phyloP scores from a whole-genome alignment of 2,113 vertebrate genomes.

The Ammospiza caudacuta region DNA sequence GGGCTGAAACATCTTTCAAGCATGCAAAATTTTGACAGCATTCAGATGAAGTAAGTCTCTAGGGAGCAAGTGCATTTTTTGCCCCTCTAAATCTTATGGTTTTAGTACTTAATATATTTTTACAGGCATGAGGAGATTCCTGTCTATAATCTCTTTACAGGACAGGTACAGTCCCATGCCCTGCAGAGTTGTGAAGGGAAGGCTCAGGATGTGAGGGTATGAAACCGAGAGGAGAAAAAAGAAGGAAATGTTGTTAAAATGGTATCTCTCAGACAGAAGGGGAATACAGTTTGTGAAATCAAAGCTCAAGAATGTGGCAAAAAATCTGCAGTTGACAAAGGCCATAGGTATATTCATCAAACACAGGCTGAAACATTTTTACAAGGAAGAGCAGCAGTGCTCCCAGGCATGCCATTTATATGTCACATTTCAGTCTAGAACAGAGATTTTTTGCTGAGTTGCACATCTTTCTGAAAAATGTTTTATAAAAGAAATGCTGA shows the following conservation, averaged over 20 bases:
- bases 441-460: conserved; percentile 50
- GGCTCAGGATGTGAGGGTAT: not conserved
- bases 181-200: conserved; percentile 30
- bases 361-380: conserved; percentile 43
- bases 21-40: not conserved
- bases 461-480: conserved; percentile 8
- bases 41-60: not conserved
- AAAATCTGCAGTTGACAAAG: conserved; percentile 52
- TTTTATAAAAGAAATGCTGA: conserved; percentile 18
- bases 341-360: conserved; percentile 54
- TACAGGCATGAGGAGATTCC: not conserved
- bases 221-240: conserved; percentile 18
- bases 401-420: conserved; percentile 36
- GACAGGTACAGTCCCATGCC: not conserved
- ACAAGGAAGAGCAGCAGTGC: conserved; percentile 34
- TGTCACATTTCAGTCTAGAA: conserved; percentile 35
- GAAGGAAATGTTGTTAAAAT: not conserved
- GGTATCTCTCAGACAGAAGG: not conserved
- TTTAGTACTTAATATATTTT: not conserved
- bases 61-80: not conserved
- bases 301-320: conserved; percentile 33
- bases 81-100: not conserved
- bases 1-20: not conserved
- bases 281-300: conserved; percentile 42
- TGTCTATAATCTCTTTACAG: conserved; percentile 10